Base-by-base conservation (phyloP, 2,113 vertebrate genomes). In the Coptodon rendalli region DNA sequence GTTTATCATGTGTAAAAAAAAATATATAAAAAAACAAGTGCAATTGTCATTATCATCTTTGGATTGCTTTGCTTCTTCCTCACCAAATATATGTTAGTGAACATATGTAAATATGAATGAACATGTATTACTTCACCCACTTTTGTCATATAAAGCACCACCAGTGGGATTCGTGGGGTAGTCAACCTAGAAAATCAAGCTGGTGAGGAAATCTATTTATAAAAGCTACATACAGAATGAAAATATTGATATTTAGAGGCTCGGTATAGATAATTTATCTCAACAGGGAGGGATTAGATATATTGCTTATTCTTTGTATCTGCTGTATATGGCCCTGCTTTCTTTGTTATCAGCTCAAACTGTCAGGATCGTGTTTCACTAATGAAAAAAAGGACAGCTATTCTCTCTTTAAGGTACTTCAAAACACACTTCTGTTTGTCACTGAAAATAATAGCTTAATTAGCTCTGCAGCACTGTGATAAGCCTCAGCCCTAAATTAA, bases 381-480 rank as follows among this genome's bases (percentile, higher is more conserved):
- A 17, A 36, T 80, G 4, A 78, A 53, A 91, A 53, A 22, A 63
- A 63, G 13, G n/a, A 17, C n/a, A 40, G 31, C 7, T 88, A 52
- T 80, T 88, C 84, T 86, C 10, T 84, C 61, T 73, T 81, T 54
- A 59, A 16, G 14, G 68, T 17, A 38, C 52, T 82, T 56, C 38
- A 84, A 53, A 78, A 54, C 22, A 73, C 45, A 48, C 81, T 87
- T 50, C 61, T 57, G 73, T 56, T 89, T 81, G 50, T 85, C 63
- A 59, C 19, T 85, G 48, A 73, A 84, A 89, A 78, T 80, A 84
- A 91, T n/a, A 48, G 61, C 88, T 84, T 76, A 90, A 90, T 93
- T 61, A 89, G 14, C 61, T 71, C 36, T 16, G 16, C 27, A 48
- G 80, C 86, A 11, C 59, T 57, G 27, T 63, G 29, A 53, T 76